A percentile compares a stretch with the other conserved stretches of the same genome.
phyloP scores from a whole-genome alignment of 2,797 vertebrate species.

The Macropodus opercularis region DNA sequence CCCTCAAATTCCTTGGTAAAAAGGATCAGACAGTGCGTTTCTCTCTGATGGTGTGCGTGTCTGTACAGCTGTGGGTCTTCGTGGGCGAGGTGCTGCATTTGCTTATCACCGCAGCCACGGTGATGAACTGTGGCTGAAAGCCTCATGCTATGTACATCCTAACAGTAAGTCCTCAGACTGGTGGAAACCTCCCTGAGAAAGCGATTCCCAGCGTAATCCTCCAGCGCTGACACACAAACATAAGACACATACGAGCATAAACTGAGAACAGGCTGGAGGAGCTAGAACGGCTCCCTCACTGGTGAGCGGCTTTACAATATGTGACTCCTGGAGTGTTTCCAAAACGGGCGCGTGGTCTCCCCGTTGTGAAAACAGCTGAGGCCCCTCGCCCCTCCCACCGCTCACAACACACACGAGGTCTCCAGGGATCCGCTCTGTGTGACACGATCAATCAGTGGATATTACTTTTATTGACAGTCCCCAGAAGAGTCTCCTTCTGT shows the following conservation, averaged over 20 bases:
- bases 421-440: conserved; percentile 60
- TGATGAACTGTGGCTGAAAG: conserved; percentile 56
- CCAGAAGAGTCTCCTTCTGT: conserved; percentile 70
- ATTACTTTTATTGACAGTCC: conserved; percentile 80
- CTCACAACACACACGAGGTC: conserved; percentile 33
- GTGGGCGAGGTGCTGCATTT: conserved; percentile 41
- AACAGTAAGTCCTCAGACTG: conserved; percentile 47
- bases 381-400: conserved; percentile 29
- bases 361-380: conserved; percentile 70
- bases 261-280: conserved; percentile 56
- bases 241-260: conserved; percentile 71
- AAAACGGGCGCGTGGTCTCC: conserved; percentile 64
- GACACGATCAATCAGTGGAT: conserved; percentile 83
- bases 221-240: conserved; percentile 58
- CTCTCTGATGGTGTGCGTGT: conserved; percentile 18
- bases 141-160: conserved; percentile 48
- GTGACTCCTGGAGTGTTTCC: conserved; percentile 68
- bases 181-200: conserved; percentile 35
- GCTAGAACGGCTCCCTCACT: conserved; percentile 50
- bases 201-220: conserved; percentile 49
- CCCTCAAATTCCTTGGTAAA: conserved; percentile 24
- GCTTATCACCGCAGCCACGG: conserved; percentile 59
- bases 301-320: conserved; percentile 65
- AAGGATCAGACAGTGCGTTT: conserved; percentile 17
- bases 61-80: conserved; percentile 37